These are phyloP conservation scores for Microplitis deprimator DNA, from an alignment of 2,888 invertebrate species.

Conservation along the genomic window DNA sequence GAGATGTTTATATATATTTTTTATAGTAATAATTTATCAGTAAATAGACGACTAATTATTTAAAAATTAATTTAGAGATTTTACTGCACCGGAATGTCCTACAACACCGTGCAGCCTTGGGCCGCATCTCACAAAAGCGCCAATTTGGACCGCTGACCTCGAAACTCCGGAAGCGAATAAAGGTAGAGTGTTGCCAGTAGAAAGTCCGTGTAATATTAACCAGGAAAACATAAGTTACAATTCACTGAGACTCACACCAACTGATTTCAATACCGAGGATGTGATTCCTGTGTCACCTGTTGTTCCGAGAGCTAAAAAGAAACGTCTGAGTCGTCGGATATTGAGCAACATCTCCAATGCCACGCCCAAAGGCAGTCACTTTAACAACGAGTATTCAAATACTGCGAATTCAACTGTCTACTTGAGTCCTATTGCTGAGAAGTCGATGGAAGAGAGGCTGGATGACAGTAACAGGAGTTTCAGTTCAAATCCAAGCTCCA, in stretches of 20 bases:
- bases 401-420: neutral
- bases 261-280: constrained; percentile 22
- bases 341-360: constrained; percentile 46
- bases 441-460: neutral
- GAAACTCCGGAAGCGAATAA: neutral
- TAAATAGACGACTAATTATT: neutral
- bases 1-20: neutral
- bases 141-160: neutral
- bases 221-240: neutral
- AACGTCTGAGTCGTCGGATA: constrained; percentile 56
- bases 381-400: neutral
- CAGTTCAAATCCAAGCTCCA: neutral
- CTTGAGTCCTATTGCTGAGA: neutral
- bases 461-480: neutral
- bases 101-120: neutral
- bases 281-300: constrained; percentile 54
- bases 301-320: constrained; percentile 49
- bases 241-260: neutral
- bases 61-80: neutral
- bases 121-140: neutral
- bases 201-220: neutral
- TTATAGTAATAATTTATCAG: neutral
- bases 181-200: neutral
- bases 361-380: neutral
- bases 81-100: neutral